Percentiles rank a stretch among this genome's conserved stretches.
Conservation (phyloP, 2,888 invertebrate species). For the Clusia tigrina region DNA sequence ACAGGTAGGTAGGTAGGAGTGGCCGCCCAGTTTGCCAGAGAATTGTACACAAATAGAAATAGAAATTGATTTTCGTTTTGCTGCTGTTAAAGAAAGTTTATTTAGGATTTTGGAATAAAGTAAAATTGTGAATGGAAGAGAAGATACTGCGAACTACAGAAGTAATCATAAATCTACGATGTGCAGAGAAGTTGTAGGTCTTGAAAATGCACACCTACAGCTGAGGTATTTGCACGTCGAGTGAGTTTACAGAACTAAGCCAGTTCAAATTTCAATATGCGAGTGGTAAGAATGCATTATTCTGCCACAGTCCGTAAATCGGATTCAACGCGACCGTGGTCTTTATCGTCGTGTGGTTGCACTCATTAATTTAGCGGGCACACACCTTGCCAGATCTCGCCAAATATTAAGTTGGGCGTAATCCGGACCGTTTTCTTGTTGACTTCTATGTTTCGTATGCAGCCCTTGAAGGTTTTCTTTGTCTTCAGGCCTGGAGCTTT, state of each 20-base stretch:
- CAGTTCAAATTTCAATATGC: background rate
- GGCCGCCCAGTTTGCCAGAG: too few species aligned
- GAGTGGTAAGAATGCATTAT: background rate
- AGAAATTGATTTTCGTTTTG: too few species aligned
- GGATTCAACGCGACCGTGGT: too few species aligned
- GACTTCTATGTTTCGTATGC: constrained; percentile 77
- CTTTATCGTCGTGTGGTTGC: background rate
- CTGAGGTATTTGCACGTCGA: background rate
- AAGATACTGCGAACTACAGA: too few species aligned
- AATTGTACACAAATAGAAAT: too few species aligned
- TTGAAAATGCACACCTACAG: background rate
- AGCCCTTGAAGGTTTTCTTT: constrained; percentile 78
- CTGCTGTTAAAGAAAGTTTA: too few species aligned
- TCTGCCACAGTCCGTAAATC: background rate
- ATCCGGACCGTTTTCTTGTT: constrained; percentile 67
- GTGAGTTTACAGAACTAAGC: background rate
- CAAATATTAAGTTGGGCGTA: constrained; percentile 70
- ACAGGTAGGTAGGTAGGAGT: too few species aligned
- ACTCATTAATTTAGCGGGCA: constrained; percentile 79
- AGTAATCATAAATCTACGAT: too few species aligned
- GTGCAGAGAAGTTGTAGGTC: background rate
- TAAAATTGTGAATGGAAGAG: too few species aligned
- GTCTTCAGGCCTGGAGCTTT: constrained; percentile 74
- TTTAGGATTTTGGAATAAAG: too few species aligned
- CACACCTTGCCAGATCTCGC: constrained; percentile 78